Base-by-base conservation (phyloP, 1,140 invertebrate genomes). In the Odontomachus brunneus region DNA sequence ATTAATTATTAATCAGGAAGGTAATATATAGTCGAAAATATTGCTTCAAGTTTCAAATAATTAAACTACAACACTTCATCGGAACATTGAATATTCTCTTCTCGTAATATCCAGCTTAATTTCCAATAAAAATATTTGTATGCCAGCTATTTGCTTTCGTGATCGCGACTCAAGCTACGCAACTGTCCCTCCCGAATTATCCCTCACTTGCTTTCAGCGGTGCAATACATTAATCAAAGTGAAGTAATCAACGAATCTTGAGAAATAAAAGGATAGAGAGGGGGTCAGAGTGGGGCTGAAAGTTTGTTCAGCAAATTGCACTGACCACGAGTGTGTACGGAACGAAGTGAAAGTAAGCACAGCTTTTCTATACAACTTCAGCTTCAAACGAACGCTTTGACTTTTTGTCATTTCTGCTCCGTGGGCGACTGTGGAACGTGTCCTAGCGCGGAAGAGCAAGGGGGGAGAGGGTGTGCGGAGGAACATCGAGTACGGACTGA, bases 281-380 rank as follows among this genome's bases (percentile, higher is more conserved):
- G 17, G 19, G 17, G 38, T 5, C 4, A 26, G 24, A n/a, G 22
- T 5, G 14, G 49, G 65, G 55, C 12, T 78, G 63, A 71, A 78
- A 71, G 66, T 80, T 33, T 80, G 63, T 51, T 51, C 44, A n/a
- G 75, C 75, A 71, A 80, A 71, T 80, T 80, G 67, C 65, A n/a
- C 65, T 22, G 53, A 71, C 51, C 65, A 12, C 26, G 75, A 69
- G 51, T 80, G 66, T 71, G 51, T 71, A 22, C 51, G 57, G 71
- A 80, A n/a, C 24, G 73, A 49, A 66, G 74, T 83, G 69, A 67
- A 84, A 80, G 38, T 57, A 72, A 59, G 33, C 65, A 66, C 57
- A 49, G 65, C 75, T 80, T 71, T 80, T 71, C 75, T 57, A 71
- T 59, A 57, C 60, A 38, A 53, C 74, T 66, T 66, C 48, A 51